Conservation (phyloP, 2,113 vertebrate species). For the Pelecanoides urinatrix region DNA sequence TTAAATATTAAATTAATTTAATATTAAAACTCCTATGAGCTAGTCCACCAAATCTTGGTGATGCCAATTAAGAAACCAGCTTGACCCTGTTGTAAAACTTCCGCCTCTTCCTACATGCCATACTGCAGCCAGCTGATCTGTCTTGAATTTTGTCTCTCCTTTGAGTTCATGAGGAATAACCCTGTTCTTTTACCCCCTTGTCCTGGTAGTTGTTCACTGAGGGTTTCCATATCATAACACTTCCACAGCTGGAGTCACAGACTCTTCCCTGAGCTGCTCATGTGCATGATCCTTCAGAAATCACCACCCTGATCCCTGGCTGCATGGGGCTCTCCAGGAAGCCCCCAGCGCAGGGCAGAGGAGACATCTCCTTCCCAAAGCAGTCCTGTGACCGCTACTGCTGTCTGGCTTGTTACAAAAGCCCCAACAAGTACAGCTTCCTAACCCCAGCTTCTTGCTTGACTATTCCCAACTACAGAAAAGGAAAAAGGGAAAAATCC, state of each 20-base stretch:
- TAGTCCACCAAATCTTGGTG: neutral
- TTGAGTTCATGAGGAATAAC: neutral
- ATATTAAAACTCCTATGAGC: neutral
- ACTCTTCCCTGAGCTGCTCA: neutral
- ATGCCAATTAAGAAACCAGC: neutral
- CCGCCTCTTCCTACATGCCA: neutral
- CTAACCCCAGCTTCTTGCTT: neutral
- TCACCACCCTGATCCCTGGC: rapidly evolving
- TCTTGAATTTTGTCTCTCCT: neutral
- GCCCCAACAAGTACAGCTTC: neutral
- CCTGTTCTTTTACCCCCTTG: neutral
- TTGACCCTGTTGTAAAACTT: neutral
- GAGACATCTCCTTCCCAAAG: neutral
- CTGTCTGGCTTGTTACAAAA: neutral
- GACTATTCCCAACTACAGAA: neutral
- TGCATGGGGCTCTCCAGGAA: neutral
- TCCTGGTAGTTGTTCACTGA: neutral
- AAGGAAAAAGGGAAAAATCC: neutral
- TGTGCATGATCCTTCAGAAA: neutral
- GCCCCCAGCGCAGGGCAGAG: neutral
- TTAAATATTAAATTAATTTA: neutral
- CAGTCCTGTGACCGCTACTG: neutral
- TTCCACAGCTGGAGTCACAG: neutral
- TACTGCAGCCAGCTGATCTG: neutral
- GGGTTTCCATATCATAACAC: neutral